A percentile compares a stretch with the other conserved stretches of the same genome.
These are phyloP conservation scores for Stenichneumon culpator DNA, from an alignment of 2,888 invertebrate genomes.

Conservation along the genomic window DNA sequence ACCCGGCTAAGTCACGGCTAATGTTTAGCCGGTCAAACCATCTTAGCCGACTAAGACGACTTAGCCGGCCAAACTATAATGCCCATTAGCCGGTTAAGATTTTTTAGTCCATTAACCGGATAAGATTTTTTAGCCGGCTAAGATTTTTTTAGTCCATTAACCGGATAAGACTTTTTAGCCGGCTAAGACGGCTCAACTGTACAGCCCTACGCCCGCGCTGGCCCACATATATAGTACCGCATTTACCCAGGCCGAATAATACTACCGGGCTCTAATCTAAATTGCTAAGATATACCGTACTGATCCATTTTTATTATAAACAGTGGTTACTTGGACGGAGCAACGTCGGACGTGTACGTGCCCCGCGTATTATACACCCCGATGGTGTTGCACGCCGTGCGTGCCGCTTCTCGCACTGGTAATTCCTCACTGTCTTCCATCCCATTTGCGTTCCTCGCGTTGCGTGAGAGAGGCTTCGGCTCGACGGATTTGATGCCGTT, in stretches of 20 bases:
- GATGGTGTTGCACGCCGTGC: conserved; percentile 62
- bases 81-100: too few relatives aligned
- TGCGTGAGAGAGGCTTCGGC: conserved; percentile 67
- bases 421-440: conserved; percentile 73
- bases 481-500: conserved; percentile 70
- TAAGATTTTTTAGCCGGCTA: too few relatives aligned
- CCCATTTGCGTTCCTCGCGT: conserved; percentile 68
- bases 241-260: conserved; percentile 3
- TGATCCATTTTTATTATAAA: conserved; percentile 49
- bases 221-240: background rate
- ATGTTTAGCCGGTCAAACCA: too few relatives aligned
- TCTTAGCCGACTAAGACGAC: too few relatives aligned
- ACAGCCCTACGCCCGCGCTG: background rate
- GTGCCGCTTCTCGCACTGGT: conserved; percentile 69
- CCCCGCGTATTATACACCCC: background rate
- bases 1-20: too few relatives aligned
- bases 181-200: too few relatives aligned
- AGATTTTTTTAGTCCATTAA: too few relatives aligned
- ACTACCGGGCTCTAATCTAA: conserved; percentile 30
- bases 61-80: too few relatives aligned
- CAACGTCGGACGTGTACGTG: conserved; percentile 3
- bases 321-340: conserved; percentile 11
- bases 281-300: conserved; percentile 33
- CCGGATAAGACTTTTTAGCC: too few relatives aligned
- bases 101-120: too few relatives aligned